These are phyloP conservation scores for Pogonocherus hispidulus DNA, from an alignment of 2,888 invertebrate species.

Conservation along the genomic window DNA sequence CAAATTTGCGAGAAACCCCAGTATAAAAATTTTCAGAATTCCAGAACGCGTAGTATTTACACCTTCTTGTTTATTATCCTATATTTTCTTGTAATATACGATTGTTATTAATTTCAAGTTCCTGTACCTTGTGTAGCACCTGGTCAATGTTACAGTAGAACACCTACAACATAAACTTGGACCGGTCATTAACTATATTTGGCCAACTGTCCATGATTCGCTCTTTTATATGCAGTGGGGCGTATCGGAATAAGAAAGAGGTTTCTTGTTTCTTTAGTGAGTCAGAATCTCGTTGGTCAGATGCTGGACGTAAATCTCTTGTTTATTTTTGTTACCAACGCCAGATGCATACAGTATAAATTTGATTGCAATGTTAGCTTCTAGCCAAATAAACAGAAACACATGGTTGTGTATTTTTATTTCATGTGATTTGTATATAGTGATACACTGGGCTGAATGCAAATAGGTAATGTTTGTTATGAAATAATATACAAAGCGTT, in stretches of 20 bases:
- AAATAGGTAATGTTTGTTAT: not conserved
- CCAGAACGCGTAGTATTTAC: too few species aligned
- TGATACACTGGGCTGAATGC: not conserved
- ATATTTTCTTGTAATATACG: too few species aligned
- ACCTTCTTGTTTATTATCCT: too few species aligned
- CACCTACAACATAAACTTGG: not conserved
- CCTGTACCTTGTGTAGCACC: too few species aligned
- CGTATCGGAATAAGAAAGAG: not conserved
- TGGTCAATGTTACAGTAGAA: too few species aligned
- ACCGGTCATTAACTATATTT: not conserved
- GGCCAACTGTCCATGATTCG: not conserved
- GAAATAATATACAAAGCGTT: too few species aligned
- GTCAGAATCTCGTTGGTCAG: too few species aligned
- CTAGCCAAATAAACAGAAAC: not conserved
- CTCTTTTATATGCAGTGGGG: not conserved
- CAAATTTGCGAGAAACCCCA: too few species aligned
- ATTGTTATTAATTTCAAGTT: too few species aligned
- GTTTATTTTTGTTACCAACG: constrained; percentile 6
- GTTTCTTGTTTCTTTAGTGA: too few species aligned
- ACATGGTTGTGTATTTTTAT: not conserved
- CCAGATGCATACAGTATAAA: constrained; percentile 9
- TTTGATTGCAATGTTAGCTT: not conserved
- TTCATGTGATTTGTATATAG: not conserved
- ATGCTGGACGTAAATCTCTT: too few species aligned
- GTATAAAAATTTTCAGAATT: too few species aligned